Conservation (phyloP, 1,140 invertebrate genomes). For the Araneus ventricosus region DNA sequence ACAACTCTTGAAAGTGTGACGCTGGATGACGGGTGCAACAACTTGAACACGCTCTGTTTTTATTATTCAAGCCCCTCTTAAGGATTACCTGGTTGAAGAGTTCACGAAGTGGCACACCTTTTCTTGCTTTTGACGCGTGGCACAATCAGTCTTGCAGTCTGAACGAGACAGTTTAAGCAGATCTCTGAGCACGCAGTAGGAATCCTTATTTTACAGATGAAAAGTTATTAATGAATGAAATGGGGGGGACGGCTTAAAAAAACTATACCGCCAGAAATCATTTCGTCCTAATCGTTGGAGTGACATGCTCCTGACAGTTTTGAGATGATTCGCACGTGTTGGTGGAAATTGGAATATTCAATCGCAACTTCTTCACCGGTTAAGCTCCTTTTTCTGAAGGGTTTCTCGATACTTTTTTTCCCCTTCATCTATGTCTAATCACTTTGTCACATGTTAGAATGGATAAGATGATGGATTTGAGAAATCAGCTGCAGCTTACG, state of each 20-base stretch:
- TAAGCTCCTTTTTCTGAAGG: neutral
- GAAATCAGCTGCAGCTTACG: neutral
- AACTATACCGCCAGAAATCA: conserved; percentile 1
- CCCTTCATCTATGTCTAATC: neutral
- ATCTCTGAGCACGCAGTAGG: conserved; percentile 27
- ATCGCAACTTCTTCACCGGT: conserved; percentile 11
- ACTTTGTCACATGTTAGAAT: neutral
- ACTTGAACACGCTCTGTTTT: conserved; percentile 26
- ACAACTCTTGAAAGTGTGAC: conserved; percentile 45
- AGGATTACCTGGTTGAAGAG: conserved; percentile 56
- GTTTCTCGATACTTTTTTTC: neutral
- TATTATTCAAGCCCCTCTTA: conserved; percentile 61
- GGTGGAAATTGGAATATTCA: conserved; percentile 32
- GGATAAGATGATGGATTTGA: neutral
- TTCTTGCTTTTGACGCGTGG: conserved; percentile 60
- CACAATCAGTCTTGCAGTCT: conserved; percentile 47
- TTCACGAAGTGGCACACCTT: conserved; percentile 58
- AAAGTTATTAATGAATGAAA: conserved; percentile 58
- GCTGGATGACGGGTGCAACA: conserved; percentile 55
- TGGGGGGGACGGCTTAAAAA: neutral
- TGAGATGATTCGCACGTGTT: conserved; percentile 23
- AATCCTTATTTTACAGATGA: conserved; percentile 30
- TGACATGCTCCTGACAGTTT: conserved; percentile 37
- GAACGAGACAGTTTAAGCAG: conserved; percentile 25
- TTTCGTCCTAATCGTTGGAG: conserved; percentile 31